Percentiles rank a stretch among this genome's conserved stretches.
Conservation (phyloP, 2,888 invertebrate species). For the Stegana nigrithorax region DNA sequence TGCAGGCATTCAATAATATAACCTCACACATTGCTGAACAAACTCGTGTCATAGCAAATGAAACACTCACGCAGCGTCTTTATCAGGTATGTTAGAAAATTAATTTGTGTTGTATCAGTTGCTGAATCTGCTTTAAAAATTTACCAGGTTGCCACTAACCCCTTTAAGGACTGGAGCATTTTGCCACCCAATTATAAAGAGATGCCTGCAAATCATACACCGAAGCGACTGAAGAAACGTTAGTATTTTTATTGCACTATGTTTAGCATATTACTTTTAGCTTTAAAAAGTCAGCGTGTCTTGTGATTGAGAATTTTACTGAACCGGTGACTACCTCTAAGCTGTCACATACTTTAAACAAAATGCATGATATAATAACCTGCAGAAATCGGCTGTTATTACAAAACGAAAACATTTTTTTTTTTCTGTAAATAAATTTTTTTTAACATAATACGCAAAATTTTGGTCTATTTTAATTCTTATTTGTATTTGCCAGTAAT, state of each 20-base stretch:
- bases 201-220: conserved; percentile 63
- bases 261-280: not conserved
- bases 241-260: conserved; percentile 48
- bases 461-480: conserved; percentile 30
- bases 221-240: conserved; percentile 67
- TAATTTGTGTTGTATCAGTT: not conserved
- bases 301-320: too few species aligned
- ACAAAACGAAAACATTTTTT: conserved; percentile 13
- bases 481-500: conserved; percentile 23
- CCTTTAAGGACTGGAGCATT: conserved; percentile 75
- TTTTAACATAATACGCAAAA: not conserved
- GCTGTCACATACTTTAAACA: not conserved
- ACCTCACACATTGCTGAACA: conserved; percentile 83
- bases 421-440: conserved; percentile 25
- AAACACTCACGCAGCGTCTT: conserved; percentile 74
- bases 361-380: not conserved
- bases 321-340: too few species aligned
- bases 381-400: not conserved
- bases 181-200: conserved; percentile 61
- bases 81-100: conserved; percentile 74
- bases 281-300: too few species aligned
- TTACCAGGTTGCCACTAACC: conserved; percentile 72
- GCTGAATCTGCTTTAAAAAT: not conserved
- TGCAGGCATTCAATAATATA: conserved; percentile 84
- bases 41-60: conserved; percentile 76